These are phyloP conservation scores for Parauchenoglanis ngamensis DNA, from an alignment of 2,797 vertebrate genomes.

Conservation along the genomic window DNA sequence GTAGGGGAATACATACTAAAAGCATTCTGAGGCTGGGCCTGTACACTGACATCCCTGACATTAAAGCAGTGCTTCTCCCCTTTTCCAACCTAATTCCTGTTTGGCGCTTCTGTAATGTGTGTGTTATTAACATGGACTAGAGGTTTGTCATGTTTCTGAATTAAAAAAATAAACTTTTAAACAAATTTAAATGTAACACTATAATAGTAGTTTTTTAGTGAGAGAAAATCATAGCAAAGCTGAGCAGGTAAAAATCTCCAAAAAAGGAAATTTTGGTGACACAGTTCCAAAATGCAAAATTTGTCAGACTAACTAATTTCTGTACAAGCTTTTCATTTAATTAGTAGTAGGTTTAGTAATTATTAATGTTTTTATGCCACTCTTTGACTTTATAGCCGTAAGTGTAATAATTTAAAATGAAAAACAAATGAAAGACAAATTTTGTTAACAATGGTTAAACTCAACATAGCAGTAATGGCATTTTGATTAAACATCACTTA, in stretches of 20 bases:
- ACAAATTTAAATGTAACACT: not conserved
- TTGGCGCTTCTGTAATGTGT: not conserved
- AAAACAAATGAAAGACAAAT: no score
- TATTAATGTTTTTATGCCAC: not conserved
- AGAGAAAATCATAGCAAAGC: not conserved
- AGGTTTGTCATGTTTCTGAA: not conserved
- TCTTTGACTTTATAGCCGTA: not conserved
- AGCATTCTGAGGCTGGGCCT: constrained; percentile 18
- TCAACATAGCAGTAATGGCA: no score
- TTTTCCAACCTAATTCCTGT: not conserved
- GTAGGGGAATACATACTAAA: constrained; percentile 61
- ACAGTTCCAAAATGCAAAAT: not conserved
- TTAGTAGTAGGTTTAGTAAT: not conserved
- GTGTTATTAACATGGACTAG: not conserved
- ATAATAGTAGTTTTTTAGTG: not conserved
- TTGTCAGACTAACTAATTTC: not conserved
- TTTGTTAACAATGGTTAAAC: no score
- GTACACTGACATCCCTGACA: constrained; percentile 11
- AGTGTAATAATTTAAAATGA: no score
- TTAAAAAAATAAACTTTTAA: not conserved
- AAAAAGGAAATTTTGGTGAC: not conserved
- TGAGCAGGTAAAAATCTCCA: not conserved
- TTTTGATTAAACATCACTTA: no score
- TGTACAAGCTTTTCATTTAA: not conserved
- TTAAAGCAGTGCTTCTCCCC: not conserved